A percentile compares a stretch with the other conserved stretches of the same genome.
phyloP scores from a whole-genome alignment of 2,113 vertebrate genomes.

The Brachyistius frenatus region DNA sequence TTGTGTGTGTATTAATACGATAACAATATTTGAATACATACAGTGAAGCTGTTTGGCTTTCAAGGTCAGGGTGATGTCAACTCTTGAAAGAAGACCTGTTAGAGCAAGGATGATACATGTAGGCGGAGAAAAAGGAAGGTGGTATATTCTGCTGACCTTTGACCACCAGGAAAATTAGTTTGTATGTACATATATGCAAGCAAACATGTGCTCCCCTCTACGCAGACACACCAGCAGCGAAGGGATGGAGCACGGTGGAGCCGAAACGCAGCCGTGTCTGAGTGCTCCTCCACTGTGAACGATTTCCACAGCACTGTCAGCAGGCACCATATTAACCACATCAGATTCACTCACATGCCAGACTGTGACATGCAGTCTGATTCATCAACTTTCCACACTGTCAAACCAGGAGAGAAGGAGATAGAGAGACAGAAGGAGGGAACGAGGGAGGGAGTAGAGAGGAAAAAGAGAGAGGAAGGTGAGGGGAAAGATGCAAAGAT shows the following conservation, averaged over 20 bases:
- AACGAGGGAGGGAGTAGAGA: not conserved
- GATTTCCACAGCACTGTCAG: constrained; percentile 57
- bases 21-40: constrained; percentile 2
- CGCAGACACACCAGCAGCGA: not conserved
- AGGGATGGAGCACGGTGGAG: constrained; percentile 15
- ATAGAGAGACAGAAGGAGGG: constrained; percentile 29
- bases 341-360: constrained; percentile 65
- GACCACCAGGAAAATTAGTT: constrained; percentile 8
- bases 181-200: not conserved
- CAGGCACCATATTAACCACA: constrained; percentile 67
- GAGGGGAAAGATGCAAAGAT: constrained; percentile 5
- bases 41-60: not conserved
- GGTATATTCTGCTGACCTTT: constrained; percentile 34
- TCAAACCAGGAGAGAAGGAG: constrained; percentile 45
- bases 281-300: constrained; percentile 34
- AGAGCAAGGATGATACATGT: constrained; percentile 13
- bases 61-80: not conserved
- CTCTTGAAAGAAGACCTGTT: constrained; percentile 25
- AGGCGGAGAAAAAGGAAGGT: constrained; percentile 26
- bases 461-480: not conserved
- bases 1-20: no score
- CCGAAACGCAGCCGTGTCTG: constrained; percentile 40
- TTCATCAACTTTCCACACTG: constrained; percentile 69
- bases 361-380: constrained; percentile 66
- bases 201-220: not conserved